Evolutionary conservation across 1,140 invertebrate species (phyloP), one percentile per base, ranked within the genome.

Genomic region (Pogonus chalceus): DNA sequence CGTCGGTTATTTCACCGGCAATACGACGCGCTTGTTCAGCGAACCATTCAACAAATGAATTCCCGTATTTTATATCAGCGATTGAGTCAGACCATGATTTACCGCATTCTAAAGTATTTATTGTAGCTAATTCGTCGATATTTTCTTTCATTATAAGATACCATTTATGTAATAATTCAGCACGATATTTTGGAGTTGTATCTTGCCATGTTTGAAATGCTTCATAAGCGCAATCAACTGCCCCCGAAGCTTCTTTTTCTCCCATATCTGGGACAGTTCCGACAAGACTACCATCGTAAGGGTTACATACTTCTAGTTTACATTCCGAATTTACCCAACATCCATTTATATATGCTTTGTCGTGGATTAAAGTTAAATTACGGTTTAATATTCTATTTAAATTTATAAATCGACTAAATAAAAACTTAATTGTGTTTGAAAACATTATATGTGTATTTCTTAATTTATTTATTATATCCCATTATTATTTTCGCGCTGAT

Each of bases 1-100:
- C 80, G 24, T 83, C 82, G 7, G 96, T 73, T 20, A 97, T 77
- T 72, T 98, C 90, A 12, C 96, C 96, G 69, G 92, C 83, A 23
- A 95, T 82, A 63, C 95, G 79, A 54, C 89, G 80, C 2, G 92
- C 89, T 72, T 97, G 90, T 73, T 98, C 96, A 0, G 93, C 82
- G 77, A 90, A 99, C 90, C 92, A 98, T 63, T 99, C 96, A 1
- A 98, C 73, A 69, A 96, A 98, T 0, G 86, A 84, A 66, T 90
- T 92, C 9, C 92, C 93, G 76, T 98, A 99, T 21, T 68, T 74
- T 12, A 98, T 81, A 78, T 99, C 97, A 20, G 84, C 90, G 59
- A 78, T 72, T 0, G 96, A 78, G 74, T 99, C 96, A 35, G 74
- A 70, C 18, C 97, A 66, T 1, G 94, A 90, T 76, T 99, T 99